Conservation (phyloP, 2,888 invertebrate genomes). For the Drosophila sordidula region DNA sequence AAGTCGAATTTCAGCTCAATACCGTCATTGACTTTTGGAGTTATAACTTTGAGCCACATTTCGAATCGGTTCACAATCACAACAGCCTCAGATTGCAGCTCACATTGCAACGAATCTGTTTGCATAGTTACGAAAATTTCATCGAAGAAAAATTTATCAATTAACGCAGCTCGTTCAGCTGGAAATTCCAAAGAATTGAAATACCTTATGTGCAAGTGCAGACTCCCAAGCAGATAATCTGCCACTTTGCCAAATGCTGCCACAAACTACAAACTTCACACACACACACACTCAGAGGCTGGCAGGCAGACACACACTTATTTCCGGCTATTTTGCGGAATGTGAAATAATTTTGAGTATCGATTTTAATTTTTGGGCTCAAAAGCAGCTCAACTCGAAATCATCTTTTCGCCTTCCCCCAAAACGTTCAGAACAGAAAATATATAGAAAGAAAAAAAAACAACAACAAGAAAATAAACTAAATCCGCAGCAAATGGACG, state of each 20-base stretch:
- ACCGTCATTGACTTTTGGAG: too few species aligned
- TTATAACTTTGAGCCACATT: background rate
- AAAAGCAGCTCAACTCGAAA: conserved; percentile 40
- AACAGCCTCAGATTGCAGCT: background rate
- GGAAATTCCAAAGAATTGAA: conserved; percentile 27
- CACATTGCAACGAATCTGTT: too few species aligned
- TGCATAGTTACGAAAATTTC: background rate
- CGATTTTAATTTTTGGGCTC: conserved; percentile 52
- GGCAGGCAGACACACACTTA: conserved; percentile 14
- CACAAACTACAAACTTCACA: background rate
- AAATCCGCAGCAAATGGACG: conserved; percentile 43
- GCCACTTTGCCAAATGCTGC: conserved; percentile 15
- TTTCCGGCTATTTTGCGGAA: conserved; percentile 32
- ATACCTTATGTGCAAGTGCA: conserved; percentile 20
- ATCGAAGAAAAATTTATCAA: conserved; percentile 13
- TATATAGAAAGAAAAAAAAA: background rate
- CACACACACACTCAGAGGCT: background rate
- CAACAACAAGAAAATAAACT: conserved; percentile 12
- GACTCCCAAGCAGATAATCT: conserved; percentile 7
- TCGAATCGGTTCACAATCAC: background rate
- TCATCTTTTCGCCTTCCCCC: conserved; percentile 19
- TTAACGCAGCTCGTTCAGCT: conserved; percentile 25
- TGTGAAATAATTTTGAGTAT: conserved; percentile 57
- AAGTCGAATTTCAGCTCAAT: too few species aligned
- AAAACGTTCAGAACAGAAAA: background rate